These are phyloP conservation scores for Actinemys pallida DNA, from an alignment of 2,113 vertebrate genomes.

Conservation along the genomic window DNA sequence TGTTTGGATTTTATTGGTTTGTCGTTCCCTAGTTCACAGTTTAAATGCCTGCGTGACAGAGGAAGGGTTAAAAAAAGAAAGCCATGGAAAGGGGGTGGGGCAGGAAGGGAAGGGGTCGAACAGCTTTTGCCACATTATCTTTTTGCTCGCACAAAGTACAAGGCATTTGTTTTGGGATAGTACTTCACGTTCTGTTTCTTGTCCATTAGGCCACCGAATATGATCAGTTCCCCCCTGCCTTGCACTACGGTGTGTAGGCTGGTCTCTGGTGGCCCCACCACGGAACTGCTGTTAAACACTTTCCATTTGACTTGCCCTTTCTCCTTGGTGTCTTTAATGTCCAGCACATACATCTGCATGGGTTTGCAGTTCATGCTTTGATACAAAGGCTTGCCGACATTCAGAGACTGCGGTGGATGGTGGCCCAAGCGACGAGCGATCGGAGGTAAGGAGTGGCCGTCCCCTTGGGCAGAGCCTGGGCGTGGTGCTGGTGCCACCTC, in stretches of 20 bases:
- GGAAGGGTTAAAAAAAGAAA: constrained; percentile 36
- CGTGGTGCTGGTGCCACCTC: constrained; percentile 73
- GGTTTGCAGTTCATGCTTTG: constrained; percentile 99
- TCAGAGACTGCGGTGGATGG: constrained; percentile 96
- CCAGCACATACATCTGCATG: constrained; percentile 99
- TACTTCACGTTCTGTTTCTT: constrained; percentile 99
- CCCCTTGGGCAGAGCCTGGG: constrained; percentile 74
- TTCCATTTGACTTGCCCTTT: constrained; percentile 91
- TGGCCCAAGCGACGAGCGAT: constrained; percentile 95
- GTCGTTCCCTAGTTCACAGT: constrained; percentile 73
- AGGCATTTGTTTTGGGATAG: constrained; percentile 99
- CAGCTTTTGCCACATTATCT: constrained; percentile 86
- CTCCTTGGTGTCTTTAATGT: constrained; percentile 89
- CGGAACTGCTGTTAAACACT: constrained; percentile 87
- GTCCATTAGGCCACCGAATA: constrained; percentile 99
- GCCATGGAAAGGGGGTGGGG: constrained; percentile 12
- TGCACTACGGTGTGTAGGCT: constrained; percentile 98
- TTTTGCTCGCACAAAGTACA: constrained; percentile 99
- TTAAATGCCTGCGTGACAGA: constrained; percentile 52
- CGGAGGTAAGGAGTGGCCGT: constrained; percentile 91
- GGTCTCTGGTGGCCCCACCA: constrained; percentile 96
- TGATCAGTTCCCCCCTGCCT: constrained; percentile 95
- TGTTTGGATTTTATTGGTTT: constrained; percentile 67
- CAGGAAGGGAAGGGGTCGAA: not conserved
- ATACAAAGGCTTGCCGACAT: constrained; percentile 97